Evolutionary conservation across 2,888 invertebrate genomes (phyloP).

Genomic region (Cataglyphis albicans): DNA sequence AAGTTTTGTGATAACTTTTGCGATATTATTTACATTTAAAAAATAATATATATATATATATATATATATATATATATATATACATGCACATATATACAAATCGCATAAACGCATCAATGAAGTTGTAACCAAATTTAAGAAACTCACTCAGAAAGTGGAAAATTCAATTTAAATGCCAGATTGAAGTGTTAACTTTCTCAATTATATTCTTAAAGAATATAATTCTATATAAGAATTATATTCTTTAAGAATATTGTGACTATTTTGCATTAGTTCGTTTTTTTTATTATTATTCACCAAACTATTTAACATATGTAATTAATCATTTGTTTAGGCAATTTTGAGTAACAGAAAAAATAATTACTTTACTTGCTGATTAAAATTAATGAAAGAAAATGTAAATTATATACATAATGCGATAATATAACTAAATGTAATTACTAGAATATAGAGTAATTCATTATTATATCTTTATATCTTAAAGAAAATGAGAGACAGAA

Average conservation of each 20-base stretch:
- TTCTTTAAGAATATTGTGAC: neutral
- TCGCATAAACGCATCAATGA: neutral
- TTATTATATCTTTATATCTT: neutral
- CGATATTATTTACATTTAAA: neutral
- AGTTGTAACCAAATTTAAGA: neutral
- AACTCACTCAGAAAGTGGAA: neutral
- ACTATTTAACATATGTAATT: neutral
- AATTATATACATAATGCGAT: neutral
- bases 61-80: too few relatives aligned
- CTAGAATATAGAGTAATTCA: neutral
- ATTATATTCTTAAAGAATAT: neutral
- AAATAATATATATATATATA: too few relatives aligned
- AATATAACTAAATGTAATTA: neutral
- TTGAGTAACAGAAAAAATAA: neutral
- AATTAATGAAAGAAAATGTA: neutral
- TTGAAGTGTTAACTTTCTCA: neutral
- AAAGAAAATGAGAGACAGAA: neutral
- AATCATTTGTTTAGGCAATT: neutral
- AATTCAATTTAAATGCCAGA: neutral
- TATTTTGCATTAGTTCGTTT: neutral
- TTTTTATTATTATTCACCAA: neutral
- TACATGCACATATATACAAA: neutral
- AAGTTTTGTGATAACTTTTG: constrained; percentile 13
- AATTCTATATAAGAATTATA: neutral
- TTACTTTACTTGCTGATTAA: neutral